phyloP scores from a whole-genome alignment of 2,888 invertebrate species.

The Stenurella melanura region DNA sequence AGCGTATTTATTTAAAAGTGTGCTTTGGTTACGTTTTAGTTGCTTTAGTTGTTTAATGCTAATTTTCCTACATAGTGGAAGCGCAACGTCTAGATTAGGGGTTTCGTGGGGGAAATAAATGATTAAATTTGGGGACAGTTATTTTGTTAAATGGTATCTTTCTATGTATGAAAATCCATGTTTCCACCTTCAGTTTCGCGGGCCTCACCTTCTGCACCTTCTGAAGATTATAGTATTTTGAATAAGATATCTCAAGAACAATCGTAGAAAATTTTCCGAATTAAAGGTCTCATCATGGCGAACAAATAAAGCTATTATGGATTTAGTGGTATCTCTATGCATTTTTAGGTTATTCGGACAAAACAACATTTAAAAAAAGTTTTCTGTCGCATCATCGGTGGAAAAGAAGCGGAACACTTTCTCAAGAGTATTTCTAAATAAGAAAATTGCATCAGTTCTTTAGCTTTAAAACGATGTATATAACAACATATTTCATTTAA shows the following conservation, averaged over 20 bases:
- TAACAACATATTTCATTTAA: not conserved
- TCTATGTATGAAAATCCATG: too few relatives aligned
- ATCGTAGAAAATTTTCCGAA: not conserved
- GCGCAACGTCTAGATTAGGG: too few relatives aligned
- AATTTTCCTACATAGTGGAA: too few relatives aligned
- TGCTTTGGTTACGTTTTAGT: too few relatives aligned
- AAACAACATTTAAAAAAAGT: not conserved
- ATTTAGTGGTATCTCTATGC: not conserved
- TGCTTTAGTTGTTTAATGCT: too few relatives aligned
- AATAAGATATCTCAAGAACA: not conserved
- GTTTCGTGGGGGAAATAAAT: too few relatives aligned
- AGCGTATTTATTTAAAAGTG: too few relatives aligned
- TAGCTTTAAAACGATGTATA: constrained; percentile 1
- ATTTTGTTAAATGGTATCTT: not conserved
- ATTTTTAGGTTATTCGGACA: not conserved
- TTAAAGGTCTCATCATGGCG: not conserved
- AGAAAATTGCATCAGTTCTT: not conserved
- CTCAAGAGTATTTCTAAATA: not conserved
- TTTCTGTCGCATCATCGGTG: not conserved
- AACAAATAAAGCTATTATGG: not conserved
- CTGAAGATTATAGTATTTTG: not conserved
- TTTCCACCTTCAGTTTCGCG: not conserved
- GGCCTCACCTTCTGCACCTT: not conserved
- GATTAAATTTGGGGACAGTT: not conserved
- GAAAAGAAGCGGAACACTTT: too few relatives aligned